These are phyloP conservation scores for Pandemis heparana DNA, from an alignment of 2,888 invertebrate genomes.

Conservation along the genomic window DNA sequence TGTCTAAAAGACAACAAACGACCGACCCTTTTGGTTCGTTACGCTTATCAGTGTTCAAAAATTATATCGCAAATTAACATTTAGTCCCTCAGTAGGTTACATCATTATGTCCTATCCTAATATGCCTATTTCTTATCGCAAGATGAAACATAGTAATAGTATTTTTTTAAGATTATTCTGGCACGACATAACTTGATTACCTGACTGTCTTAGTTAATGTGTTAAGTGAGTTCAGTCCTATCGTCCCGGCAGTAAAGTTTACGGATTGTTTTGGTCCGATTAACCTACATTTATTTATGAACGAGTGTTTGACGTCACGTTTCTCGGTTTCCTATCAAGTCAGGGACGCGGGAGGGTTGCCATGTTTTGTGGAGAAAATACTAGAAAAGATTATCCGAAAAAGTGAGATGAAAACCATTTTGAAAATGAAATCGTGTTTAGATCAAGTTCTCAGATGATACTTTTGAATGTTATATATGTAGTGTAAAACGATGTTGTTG, in stretches of 20 bases:
- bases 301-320: conserved; percentile 80
- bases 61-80: neutral
- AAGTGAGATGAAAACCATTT: neutral
- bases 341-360: conserved; percentile 66
- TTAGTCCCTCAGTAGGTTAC: neutral
- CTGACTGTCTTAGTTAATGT: conserved; percentile 6
- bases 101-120: neutral
- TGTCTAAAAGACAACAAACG: too few species aligned
- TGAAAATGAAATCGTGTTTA: neutral
- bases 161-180: neutral
- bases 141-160: neutral
- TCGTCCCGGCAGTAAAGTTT: conserved; percentile 32
- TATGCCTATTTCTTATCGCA: neutral
- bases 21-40: too few species aligned
- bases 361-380: conserved; percentile 26
- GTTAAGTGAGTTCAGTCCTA: conserved; percentile 1
- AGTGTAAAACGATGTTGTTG: too few species aligned
- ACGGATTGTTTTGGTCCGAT: conserved; percentile 77
- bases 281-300: conserved; percentile 77
- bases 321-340: conserved; percentile 82
- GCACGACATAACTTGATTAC: neutral
- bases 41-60: too few species aligned
- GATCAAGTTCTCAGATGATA: neutral
- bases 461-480: too few species aligned
- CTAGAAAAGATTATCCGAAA: neutral